Evolutionary conservation across 2,888 invertebrate species (phyloP), one percentile per base, ranked within the genome.

Genomic region (Acanthosepion pharaonis): DNA sequence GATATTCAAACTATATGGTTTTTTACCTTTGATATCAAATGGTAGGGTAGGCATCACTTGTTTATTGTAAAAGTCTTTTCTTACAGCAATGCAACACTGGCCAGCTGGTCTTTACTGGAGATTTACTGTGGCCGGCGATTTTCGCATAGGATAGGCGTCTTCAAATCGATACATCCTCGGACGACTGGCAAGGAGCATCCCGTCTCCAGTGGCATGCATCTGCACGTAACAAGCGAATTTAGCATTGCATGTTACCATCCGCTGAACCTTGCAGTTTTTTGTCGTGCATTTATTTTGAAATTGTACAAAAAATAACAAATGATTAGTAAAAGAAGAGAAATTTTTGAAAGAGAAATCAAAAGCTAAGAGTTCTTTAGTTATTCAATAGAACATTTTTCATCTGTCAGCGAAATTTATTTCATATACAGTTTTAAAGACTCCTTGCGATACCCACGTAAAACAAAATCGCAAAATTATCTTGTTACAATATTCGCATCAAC

Each of bases 61-160:
- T 93, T 96, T 95, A 95, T 97, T 97, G 96, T 97, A 97, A 95
- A 96, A 96, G 94, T 96, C 96, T 51, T 51, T 95, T 95, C 49
- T 96, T 96, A 94, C 98, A 98, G 96, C 97, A 97, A 94, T 96
- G 96, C 78, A 97, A 96, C 5, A 97, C 96, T 0, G 97, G 97
- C 97, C 97, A 97, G 23, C 96, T 95, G 42, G 96, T 96, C 42
- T 96, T 96, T 53, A 96, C n/a, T 95, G 25, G 96, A 95, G 9
- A 96, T 95, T 55, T 96, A 96, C 18, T 96, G 95, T 0, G 97
- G 97, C 11, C 96, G 96, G 93, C 97, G 96, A 96, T 97, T 98
- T 95, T 97, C 97, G 95, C 98, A 98, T 11, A 97, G 96, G 91
- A 98, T 95, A 0, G 97, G 97, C 11, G 97, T 97, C 55, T 96